Percentiles rank a stretch among this genome's conserved stretches.
Evolutionary conservation across 2,797 vertebrate genomes (phyloP).

Genomic region (Gymnocypris eckloni): DNA sequence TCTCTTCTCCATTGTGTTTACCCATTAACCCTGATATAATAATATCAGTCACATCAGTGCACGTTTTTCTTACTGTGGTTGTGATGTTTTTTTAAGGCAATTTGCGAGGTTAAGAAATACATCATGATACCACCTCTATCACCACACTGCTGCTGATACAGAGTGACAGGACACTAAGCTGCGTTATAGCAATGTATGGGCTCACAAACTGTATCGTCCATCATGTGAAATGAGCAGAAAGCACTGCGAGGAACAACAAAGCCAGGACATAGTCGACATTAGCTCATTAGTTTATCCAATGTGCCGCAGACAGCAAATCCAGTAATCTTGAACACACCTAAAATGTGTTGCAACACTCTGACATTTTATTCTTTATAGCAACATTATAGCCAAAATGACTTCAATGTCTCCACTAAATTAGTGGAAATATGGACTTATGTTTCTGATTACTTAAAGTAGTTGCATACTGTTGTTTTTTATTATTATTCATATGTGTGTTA

Average conservation of each 20-base stretch:
- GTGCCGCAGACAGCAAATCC: not conserved
- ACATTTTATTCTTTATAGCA: slow-evolving; percentile 1
- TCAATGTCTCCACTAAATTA: not conserved
- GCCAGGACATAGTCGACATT: not conserved
- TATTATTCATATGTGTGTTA: not conserved
- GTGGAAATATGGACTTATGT: not conserved
- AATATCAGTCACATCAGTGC: slow-evolving; percentile 6
- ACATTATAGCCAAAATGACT: not conserved
- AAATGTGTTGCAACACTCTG: not conserved
- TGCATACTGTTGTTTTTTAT: not conserved
- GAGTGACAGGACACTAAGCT: slow-evolving; percentile 42
- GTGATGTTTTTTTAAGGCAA: not conserved
- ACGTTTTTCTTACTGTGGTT: not conserved
- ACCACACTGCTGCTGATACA: slow-evolving; percentile 24
- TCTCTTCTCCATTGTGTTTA: not conserved
- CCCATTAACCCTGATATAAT: slow-evolving; percentile 21
- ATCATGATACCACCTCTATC: slow-evolving; percentile 37
- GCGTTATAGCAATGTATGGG: slow-evolving; percentile 47
- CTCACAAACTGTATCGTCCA: slow-evolving; percentile 39
- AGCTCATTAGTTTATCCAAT: slow-evolving; percentile 25
- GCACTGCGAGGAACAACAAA: slow-evolving; percentile 20
- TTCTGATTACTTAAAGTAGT: not conserved
- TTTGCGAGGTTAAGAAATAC: slow-evolving; percentile 35
- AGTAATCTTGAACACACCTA: slow-evolving; percentile 7
- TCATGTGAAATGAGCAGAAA: slow-evolving; percentile 42